Conservation (phyloP, 2,797 vertebrate species). For the Heterohyrax brucei region DNA sequence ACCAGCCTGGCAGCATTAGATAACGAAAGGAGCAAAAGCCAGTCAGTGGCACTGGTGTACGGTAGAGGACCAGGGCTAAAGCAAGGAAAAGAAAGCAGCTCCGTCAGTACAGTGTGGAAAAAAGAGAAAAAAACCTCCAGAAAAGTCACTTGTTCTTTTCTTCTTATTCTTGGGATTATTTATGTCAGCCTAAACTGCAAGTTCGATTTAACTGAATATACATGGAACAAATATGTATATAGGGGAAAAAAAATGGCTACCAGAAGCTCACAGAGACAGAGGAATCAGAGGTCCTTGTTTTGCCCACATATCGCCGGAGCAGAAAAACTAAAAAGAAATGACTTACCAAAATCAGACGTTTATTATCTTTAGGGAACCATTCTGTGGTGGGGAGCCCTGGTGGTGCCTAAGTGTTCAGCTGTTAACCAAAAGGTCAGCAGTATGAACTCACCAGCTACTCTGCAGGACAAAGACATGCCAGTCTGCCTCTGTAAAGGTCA, state of each 20-base stretch:
- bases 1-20: constrained; percentile 4
- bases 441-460: neutral
- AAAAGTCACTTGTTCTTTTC: neutral
- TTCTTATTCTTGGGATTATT: constrained; percentile 42
- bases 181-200: neutral
- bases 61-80: neutral
- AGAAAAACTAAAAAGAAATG: neutral
- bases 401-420: neutral
- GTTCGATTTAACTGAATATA: neutral
- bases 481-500: neutral
- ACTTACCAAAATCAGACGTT: neutral
- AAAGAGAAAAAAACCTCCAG: neutral
- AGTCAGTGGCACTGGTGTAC: neutral
- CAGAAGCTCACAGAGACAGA: constrained; percentile 22
- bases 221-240: neutral
- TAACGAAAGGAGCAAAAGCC: neutral
- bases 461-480: neutral
- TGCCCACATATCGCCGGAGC: constrained; percentile 4
- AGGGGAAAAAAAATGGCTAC: neutral
- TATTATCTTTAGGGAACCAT: neutral
- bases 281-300: constrained; percentile 23
- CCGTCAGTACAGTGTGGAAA: neutral
- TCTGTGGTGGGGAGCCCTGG: neutral
- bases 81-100: neutral
- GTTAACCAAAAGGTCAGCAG: neutral